Evolutionary conservation across 2,113 vertebrate genomes (phyloP), one percentile per base, ranked within the genome.

Genomic region (Cyprinodon tularosa): DNA sequence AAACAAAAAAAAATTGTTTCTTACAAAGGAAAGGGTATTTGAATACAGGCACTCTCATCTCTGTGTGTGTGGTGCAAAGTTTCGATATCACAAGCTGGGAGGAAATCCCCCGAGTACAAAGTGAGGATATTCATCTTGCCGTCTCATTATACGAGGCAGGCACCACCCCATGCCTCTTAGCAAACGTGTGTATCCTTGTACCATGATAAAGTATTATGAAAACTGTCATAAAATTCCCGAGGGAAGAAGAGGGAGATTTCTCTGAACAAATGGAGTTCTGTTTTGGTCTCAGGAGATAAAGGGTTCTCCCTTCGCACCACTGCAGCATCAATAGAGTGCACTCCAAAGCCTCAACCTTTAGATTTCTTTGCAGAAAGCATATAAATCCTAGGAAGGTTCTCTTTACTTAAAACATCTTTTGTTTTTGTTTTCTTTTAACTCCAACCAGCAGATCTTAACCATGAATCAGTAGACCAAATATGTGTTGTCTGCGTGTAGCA

Each of bases 221-320:
- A 84, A 80, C 67, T 76, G 78, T 79, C 80, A 81, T 64, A 48
- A 57, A 67, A 53, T 75, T 59, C 80, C 62, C 76, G 17, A 40
- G 45, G 66, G 80, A 39, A 77, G 12, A 62, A 45, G 14, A 39
- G 29, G 72, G 71, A 68, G 66, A 70, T 72, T 77, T 80, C 66
- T 67, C 42, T 64, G 60, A 80, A 73, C 65, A 80, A 69, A 20
- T 15, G 47, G 40, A 76, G 72, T 48, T 80, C 70, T 77, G 65
- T 59, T 73, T 86, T 76, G 72, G 76, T 84, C 67, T 77, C 53
- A 62, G 22, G 48, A 72, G 42, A 72, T 65, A 47, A 69, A 17
- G 59, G 44, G 42, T 75, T 39, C 45, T 68, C 53, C 10, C 12
- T 72, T 36, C 39, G 50, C n/a, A 0, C 3, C 68, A 1, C 40